Base-by-base conservation (phyloP, 2,888 invertebrate species). In the Linnaemya tessellans region DNA sequence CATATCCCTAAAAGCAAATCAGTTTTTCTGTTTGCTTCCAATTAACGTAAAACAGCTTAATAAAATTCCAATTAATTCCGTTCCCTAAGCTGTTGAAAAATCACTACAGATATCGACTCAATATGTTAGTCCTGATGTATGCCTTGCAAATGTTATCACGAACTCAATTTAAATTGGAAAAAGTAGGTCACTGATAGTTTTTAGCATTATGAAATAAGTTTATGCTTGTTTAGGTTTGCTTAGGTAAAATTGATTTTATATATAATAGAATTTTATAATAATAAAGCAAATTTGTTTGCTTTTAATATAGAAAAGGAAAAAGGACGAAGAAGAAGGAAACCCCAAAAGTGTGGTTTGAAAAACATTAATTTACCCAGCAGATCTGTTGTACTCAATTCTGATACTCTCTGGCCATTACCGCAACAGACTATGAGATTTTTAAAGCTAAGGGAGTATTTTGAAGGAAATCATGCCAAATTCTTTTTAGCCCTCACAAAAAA, bases 181-280 rank as follows among this genome's bases (percentile, higher is more conserved):
- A 78, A 58, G 22, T 78, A 68, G 77, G 77, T 68, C 77, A 78
- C 20, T 35, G 43, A 54, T 64, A 65, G 43, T 65, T 64, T 38
- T 38, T 41, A 20, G 41, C 11, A n/a, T 22, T 41, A 56, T 70
- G 15, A 38, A 56, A 35, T 41, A 11, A 13, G 3, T 22, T 35
- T 35, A 20, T 51, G 51, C 7, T 35, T 68, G 68, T 20, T 0
- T 54, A 22, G 11, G 11, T 38, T 15, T 46, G 35, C 46, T 58
- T 25, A 54, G 54, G 74, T 18, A 13, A 64, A 73, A 56, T 75
- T 65, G 75, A 54, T 64, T 75, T 56, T 75, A 56, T 11, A 5
- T 54, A 22, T 25, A 41, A 70, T 4, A 68, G 15, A 13, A 51
- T 68, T 38, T 20, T 41, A 41, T 11, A 41, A 25, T 30, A 58